Evolutionary conservation across 2,113 vertebrate species (phyloP).

Genomic region (Pionites leucogaster): DNA sequence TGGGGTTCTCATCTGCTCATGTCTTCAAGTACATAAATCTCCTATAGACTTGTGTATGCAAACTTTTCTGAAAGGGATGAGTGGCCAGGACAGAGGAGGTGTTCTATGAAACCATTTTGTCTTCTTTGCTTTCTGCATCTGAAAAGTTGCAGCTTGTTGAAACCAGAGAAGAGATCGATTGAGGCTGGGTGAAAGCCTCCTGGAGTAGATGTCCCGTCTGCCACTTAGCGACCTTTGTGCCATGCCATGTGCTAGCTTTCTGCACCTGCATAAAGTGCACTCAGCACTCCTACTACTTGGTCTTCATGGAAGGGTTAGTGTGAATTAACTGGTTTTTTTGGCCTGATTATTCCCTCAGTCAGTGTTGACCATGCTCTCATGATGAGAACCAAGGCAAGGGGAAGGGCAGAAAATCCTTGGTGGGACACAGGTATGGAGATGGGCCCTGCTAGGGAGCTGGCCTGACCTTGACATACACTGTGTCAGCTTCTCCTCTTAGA

Average conservation of each 20-base stretch:
- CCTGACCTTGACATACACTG: neutral
- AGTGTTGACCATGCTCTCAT: neutral
- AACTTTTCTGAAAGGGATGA: neutral
- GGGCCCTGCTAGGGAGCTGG: neutral
- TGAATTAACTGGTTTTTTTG: neutral
- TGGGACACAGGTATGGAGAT: neutral
- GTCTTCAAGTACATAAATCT: constrained; percentile 16
- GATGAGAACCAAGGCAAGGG: neutral
- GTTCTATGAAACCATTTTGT: neutral
- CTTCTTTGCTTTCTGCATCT: neutral
- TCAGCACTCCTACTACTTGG: neutral
- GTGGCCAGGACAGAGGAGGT: neutral
- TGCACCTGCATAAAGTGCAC: neutral
- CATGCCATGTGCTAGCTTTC: neutral
- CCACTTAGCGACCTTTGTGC: neutral
- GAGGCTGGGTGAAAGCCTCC: neutral
- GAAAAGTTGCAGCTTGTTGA: neutral
- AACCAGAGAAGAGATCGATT: neutral
- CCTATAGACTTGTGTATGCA: neutral
- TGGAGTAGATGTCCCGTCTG: neutral
- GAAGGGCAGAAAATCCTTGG: neutral
- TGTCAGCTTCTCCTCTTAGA: neutral
- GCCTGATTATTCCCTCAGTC: neutral
- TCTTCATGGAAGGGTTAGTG: neutral
- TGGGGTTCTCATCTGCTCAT: constrained; percentile 6